phyloP scores from a whole-genome alignment of 1,140 invertebrate species.

The Formica selysi region DNA sequence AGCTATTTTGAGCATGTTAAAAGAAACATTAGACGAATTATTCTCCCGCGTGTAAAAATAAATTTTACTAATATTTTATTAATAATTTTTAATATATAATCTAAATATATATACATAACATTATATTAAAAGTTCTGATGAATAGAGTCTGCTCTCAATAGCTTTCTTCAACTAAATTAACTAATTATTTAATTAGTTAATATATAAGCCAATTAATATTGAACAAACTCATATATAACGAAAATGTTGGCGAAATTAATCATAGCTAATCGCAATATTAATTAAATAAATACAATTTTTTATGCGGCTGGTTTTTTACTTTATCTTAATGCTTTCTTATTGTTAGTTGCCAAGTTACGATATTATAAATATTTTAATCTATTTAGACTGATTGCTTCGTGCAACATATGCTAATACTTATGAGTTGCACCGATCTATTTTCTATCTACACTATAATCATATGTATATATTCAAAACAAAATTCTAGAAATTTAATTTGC shows the following conservation, averaged over 20 bases:
- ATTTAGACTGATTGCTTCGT: background rate
- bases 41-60: background rate
- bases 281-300: background rate
- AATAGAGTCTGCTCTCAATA: background rate
- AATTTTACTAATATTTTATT: background rate
- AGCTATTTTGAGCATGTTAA: too few species aligned
- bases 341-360: background rate
- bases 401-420: background rate
- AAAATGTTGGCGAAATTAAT: background rate
- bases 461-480: background rate
- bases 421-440: background rate
- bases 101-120: too few species aligned
- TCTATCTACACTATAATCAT: background rate
- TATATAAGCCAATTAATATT: background rate
- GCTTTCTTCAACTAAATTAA: background rate
- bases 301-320: conserved; percentile 1
- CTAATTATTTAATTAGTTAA: background rate
- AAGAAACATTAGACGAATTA: background rate
- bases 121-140: background rate
- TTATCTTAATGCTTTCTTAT: background rate
- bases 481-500: background rate
- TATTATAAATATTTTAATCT: background rate
- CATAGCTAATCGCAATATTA: background rate
- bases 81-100: background rate
- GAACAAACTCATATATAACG: background rate